These are phyloP conservation scores for Drosophila willistoni DNA, from an alignment of 1,140 invertebrate genomes.

Conservation along the genomic window DNA sequence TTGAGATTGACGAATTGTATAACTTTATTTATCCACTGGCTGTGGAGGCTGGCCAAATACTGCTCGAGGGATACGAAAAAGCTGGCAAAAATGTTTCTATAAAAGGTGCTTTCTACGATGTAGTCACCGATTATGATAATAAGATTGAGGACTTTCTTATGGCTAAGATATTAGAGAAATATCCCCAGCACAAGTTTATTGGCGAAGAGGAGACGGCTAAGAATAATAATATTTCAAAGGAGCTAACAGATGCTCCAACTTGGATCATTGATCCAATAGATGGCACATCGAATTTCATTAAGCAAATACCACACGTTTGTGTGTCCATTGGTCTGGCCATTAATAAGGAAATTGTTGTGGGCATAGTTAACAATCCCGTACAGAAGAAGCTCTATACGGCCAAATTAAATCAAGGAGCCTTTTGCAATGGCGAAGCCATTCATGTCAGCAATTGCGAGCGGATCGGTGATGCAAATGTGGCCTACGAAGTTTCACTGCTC, in stretches of 20 bases:
- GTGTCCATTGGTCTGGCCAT: slow-evolving; percentile 88
- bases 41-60: slow-evolving; percentile 66
- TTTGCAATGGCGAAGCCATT: slow-evolving; percentile 88
- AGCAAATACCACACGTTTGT: slow-evolving; percentile 86
- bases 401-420: slow-evolving; percentile 88
- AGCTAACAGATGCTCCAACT: slow-evolving; percentile 91
- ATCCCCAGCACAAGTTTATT: slow-evolving; percentile 92
- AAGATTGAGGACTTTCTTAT: slow-evolving; percentile 91
- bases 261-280: slow-evolving; percentile 95
- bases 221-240: slow-evolving; percentile 85
- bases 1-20: slow-evolving; percentile 85
- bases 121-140: slow-evolving; percentile 93
- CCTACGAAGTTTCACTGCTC: slow-evolving; percentile 77
- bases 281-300: slow-evolving; percentile 90
- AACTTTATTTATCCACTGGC: slow-evolving; percentile 84
- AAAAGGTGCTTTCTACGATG: slow-evolving; percentile 88
- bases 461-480: slow-evolving; percentile 74
- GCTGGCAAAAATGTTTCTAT: slow-evolving; percentile 83
- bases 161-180: slow-evolving; percentile 86
- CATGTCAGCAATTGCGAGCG: slow-evolving; percentile 67
- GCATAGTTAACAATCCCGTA: slow-evolving; percentile 91
- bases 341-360: slow-evolving; percentile 87
- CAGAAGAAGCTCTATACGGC: slow-evolving; percentile 89
- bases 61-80: slow-evolving; percentile 84
- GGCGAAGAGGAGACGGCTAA: slow-evolving; percentile 90